Conservation (phyloP, 2,113 vertebrate species). For the Pao palembangensis region DNA sequence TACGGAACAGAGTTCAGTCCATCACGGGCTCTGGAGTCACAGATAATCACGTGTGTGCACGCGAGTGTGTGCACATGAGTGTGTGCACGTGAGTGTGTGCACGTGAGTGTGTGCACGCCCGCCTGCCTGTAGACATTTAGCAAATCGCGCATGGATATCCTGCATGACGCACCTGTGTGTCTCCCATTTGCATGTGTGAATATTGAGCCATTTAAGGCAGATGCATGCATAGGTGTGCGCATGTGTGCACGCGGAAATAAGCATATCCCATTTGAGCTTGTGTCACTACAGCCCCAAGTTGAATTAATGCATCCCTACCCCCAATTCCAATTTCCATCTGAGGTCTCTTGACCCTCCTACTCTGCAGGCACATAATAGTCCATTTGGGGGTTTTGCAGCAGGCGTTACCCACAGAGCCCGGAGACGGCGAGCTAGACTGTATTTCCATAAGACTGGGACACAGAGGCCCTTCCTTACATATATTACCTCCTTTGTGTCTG, state of each 20-base stretch:
- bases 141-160: constrained; percentile 33
- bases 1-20: constrained; percentile 43
- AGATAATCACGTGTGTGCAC: constrained; percentile 20
- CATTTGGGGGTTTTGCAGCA: constrained; percentile 68
- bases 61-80: no score
- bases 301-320: constrained; percentile 64
- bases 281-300: constrained; percentile 37
- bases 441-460: constrained; percentile 75
- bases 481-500: constrained; percentile 74
- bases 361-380: constrained; percentile 69
- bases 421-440: constrained; percentile 55
- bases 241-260: constrained; percentile 7
- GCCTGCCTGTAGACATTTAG: constrained; percentile 9
- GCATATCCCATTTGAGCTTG: constrained; percentile 32
- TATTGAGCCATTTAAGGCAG: constrained; percentile 25
- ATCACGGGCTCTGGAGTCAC: constrained; percentile 37
- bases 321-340: constrained; percentile 61
- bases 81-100: background rate
- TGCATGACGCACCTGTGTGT: constrained; percentile 5
- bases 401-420: constrained; percentile 50
- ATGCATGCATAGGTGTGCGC: constrained; percentile 19
- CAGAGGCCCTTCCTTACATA: constrained; percentile 69
- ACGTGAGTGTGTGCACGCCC: background rate
- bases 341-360: constrained; percentile 70
- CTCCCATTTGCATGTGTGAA: constrained; percentile 24